Evolutionary conservation across 2,888 invertebrate genomes (phyloP).

Genomic region (Chesias legatella): DNA sequence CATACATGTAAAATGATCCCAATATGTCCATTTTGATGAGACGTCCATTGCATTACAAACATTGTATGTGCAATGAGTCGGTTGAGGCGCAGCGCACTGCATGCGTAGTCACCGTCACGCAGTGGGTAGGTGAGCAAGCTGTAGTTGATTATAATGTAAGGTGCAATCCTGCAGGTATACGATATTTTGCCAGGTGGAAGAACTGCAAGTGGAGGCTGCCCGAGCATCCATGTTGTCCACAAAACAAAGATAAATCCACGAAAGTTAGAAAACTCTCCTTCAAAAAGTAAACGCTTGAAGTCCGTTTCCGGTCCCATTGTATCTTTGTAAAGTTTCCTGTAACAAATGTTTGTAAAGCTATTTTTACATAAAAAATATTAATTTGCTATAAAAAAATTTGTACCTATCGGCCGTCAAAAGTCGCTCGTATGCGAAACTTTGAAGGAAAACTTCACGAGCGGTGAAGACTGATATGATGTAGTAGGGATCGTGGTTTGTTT

Average conservation of each 20-base stretch:
- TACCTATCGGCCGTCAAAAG: slow-evolving; percentile 62
- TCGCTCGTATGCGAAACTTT: slow-evolving; percentile 65
- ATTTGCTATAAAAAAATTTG: slow-evolving; percentile 59
- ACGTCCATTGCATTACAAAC: slow-evolving; percentile 17
- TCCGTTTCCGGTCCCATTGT: slow-evolving; percentile 55
- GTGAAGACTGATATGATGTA: slow-evolving; percentile 77
- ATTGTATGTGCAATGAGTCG: slow-evolving; percentile 9
- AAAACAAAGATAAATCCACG: slow-evolving; percentile 79
- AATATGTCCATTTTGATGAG: slow-evolving; percentile 16
- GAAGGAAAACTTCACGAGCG: slow-evolving; percentile 71
- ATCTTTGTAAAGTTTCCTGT: slow-evolving; percentile 71
- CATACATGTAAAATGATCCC: slow-evolving; percentile 2
- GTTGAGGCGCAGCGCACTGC: slow-evolving; percentile 27
- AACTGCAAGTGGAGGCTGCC: slow-evolving; percentile 89
- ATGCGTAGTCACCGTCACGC: slow-evolving; percentile 29
- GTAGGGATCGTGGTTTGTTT: slow-evolving; percentile 68
- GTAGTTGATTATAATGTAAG: slow-evolving; percentile 79
- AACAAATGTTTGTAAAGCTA: slow-evolving; percentile 73
- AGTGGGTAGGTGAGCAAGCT: slow-evolving; percentile 66
- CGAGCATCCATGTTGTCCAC: slow-evolving; percentile 84
- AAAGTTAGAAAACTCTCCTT: slow-evolving; percentile 75
- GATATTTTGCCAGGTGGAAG: slow-evolving; percentile 92
- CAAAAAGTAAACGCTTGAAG: slow-evolving; percentile 75
- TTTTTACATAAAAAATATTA: slow-evolving; percentile 66
- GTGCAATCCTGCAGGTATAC: slow-evolving; percentile 86